Base-by-base conservation (phyloP, 2,888 invertebrate genomes). In the Megaustenia siamemsis region DNA sequence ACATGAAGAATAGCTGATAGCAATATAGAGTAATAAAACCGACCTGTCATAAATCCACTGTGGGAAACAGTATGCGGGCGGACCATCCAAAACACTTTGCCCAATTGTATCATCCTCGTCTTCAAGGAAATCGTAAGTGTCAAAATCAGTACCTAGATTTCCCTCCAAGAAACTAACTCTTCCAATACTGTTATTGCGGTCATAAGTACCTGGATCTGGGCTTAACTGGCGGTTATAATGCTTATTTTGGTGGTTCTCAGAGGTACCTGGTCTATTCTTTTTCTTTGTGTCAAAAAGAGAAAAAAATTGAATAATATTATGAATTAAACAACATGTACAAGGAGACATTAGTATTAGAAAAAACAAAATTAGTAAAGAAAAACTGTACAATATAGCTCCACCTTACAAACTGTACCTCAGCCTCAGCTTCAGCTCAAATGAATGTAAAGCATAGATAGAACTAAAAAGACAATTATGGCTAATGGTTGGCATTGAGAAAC, bases 51-150 rank as follows among this genome's bases (percentile, higher is more conserved):
- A 60, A 53, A 81, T 5, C 76, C 80, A 86, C 15, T 49, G 35
- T 12, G 86, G 86, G n/a, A 86, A 81, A 28, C 86, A 86, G 49
- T 69, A 77, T 32, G 81, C 81, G 10, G 83, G 66, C 88, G 89
- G 83, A 69, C 60, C 60, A n/a, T 21, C 73, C n/a, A 45, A 12
- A n/a, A 12, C 8, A 4, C 28, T 18, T 38, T 21, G 21, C 0
- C 1, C 15, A 0, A 32, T 35, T 35, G 8, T 4, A 18, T 75
- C 73, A 73, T 45, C 43, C 0, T 21, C 40, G 24, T 75, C 49
- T 21, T 32, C 75, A 28, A 8, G 1, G 6, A 8, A 75, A 28
- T 6, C n/a, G n/a, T n/a, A 53, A 18, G 3, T 75, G 6, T 53
- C 75, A 24, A 6, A 68, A 6, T 43, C n/a, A 53, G 2, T 32